A percentile compares a stretch with the other conserved stretches of the same genome.
Evolutionary conservation across 2,888 invertebrate genomes (phyloP).

Genomic region (Julus scandinavius): DNA sequence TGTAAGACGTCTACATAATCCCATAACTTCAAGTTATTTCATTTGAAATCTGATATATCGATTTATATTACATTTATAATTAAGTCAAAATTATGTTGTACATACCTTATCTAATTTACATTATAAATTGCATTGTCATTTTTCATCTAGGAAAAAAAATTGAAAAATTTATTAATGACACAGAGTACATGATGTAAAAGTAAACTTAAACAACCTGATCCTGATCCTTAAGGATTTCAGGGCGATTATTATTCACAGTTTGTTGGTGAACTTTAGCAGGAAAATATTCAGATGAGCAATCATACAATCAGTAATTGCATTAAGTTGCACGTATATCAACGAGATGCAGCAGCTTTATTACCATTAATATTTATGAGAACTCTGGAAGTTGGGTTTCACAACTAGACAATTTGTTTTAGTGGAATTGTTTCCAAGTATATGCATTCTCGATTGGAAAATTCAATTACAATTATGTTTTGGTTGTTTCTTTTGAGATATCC

Average conservation of each 20-base stretch:
- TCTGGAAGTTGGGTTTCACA: not conserved
- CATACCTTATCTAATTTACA: not conserved
- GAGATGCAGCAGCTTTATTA: not conserved
- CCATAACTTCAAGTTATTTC: not conserved
- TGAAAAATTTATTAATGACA: not conserved
- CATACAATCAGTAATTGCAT: slow-evolving; percentile 41
- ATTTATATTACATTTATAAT: not conserved
- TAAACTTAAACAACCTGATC: not conserved
- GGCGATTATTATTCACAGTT: slow-evolving; percentile 13
- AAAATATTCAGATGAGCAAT: slow-evolving; percentile 33
- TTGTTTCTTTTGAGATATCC: not conserved
- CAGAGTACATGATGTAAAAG: not conserved
- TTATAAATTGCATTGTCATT: slow-evolving; percentile 1
- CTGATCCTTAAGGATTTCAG: slow-evolving; percentile 7
- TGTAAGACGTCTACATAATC: not conserved
- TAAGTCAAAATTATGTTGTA: not conserved
- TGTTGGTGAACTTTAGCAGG: slow-evolving; percentile 20
- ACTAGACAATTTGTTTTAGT: slow-evolving; percentile 9
- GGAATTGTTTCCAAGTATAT: slow-evolving; percentile 10
- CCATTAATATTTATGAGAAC: slow-evolving; percentile 32
- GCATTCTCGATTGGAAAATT: not conserved
- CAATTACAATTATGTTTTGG: not conserved
- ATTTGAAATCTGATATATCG: not conserved
- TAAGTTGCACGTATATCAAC: not conserved
- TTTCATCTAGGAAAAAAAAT: not conserved